Base-by-base conservation (phyloP, 2,888 invertebrate genomes). In the Cheilosia soror region DNA sequence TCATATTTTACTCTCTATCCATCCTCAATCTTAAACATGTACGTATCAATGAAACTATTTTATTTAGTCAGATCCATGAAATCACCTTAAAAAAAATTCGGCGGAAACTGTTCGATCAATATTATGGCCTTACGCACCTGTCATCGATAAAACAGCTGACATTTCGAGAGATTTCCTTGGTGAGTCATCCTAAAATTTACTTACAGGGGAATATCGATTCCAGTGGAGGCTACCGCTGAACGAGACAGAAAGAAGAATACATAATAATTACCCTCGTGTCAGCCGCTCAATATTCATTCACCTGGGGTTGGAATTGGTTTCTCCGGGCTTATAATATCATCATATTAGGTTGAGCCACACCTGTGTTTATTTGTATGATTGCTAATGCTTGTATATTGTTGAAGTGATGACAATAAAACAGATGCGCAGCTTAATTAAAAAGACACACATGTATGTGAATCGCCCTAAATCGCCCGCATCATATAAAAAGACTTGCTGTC, bases 221-320 rank as follows among this genome's bases (percentile, higher is more conserved):
- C 68, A 77, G 29, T 66, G 53, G 65, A 77, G 40, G 37, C 60
- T 47, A 62, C 51, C 66, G 51, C 49, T 40, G 47, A 63, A 42
- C 31, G 51, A 51, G 49, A 58, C 25, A 42, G 40, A 62, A 77
- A 68, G 66, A 72, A 37, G 44, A 65, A 68, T 60, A n/a, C 49
- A 42, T 27, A 63, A 78, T 68, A 78, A 69, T 78, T 79, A 68
- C 75, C 73, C 79, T 79, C 79, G 79, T 84, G 79, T 53, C 69
- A 58, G 62, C 49, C 49, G 63, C 33, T 78, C 60, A 25, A 82
- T 57, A 83, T 68, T 47, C 72, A 72, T 78, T 78, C 78, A 83
- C 72, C 72, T 78, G 78, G 73, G 75, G 72, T 84, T 65, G 65
- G n/a, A 55, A 44, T 79, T 75, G 29, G 7, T 53, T 42, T 47